Evolutionary conservation across 2,888 invertebrate species (phyloP).

Genomic region (Labia minor): DNA sequence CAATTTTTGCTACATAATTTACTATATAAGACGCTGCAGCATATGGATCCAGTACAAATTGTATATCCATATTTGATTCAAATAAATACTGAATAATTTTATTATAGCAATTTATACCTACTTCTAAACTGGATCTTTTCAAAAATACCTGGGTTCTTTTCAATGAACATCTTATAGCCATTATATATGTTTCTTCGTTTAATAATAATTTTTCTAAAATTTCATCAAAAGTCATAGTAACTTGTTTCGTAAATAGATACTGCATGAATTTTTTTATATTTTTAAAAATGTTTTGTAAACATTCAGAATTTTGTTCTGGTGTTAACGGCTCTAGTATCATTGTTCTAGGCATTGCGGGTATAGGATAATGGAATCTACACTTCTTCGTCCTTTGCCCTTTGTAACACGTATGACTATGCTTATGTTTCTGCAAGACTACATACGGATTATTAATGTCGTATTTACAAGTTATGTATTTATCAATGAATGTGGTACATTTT

Average conservation of each 20-base stretch:
- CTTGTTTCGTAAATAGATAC: neutral
- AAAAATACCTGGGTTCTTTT: neutral
- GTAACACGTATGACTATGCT: neutral
- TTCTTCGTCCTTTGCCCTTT: neutral
- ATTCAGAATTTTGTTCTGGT: neutral
- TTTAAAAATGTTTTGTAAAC: too few relatives aligned
- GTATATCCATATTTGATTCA: neutral
- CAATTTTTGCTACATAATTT: too few relatives aligned
- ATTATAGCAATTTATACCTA: too few relatives aligned
- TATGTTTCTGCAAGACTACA: neutral
- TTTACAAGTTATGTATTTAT: neutral
- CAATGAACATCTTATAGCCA: slow-evolving; percentile 13
- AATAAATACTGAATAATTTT: neutral
- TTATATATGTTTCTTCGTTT: neutral
- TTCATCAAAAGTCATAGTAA: neutral
- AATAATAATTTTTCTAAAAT: neutral
- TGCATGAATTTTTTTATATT: neutral
- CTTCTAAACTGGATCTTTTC: neutral
- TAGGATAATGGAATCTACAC: neutral
- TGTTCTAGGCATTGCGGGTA: neutral
- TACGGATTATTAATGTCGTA: neutral
- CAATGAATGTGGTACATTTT: slow-evolving; percentile 13
- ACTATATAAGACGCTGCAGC: too few relatives aligned
- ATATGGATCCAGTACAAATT: neutral
- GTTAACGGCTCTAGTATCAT: neutral